These are phyloP conservation scores for Petrolisthes cinctipes DNA, from an alignment of 2,888 invertebrate genomes.

Conservation along the genomic window DNA sequence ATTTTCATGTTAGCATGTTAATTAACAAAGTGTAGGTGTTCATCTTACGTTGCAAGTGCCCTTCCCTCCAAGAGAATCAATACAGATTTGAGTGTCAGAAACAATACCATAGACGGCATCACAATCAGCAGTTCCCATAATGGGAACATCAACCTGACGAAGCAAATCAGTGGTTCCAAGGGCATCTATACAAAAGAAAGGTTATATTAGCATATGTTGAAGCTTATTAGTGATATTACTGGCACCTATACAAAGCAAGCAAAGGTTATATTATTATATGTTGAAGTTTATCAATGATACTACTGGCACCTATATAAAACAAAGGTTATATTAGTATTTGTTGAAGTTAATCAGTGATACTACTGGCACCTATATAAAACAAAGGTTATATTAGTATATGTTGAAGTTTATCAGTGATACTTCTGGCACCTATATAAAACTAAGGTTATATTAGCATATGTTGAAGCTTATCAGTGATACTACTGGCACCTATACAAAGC, in stretches of 20 bases:
- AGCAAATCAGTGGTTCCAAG: conserved; percentile 27
- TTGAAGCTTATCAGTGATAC: too few species aligned
- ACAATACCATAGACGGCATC: conserved; percentile 38
- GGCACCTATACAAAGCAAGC: neutral
- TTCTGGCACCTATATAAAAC: too few species aligned
- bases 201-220: neutral
- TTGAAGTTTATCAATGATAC: neutral
- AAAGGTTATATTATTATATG: neutral
- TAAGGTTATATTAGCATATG: neutral
- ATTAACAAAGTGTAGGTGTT: neutral
- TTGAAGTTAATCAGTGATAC: too few species aligned
- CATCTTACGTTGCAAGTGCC: conserved; percentile 52
- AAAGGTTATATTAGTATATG: too few species aligned
- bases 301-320: too few species aligned
- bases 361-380: too few species aligned
- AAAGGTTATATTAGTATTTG: too few species aligned
- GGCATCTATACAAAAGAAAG: neutral
- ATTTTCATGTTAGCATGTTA: neutral
- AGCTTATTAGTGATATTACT: neutral
- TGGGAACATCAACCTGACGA: conserved; percentile 27
- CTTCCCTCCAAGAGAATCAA: conserved; percentile 31
- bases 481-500: too few species aligned
- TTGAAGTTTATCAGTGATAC: too few species aligned
- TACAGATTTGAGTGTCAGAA: conserved; percentile 24
- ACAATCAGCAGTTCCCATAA: conserved; percentile 1